phyloP scores from a whole-genome alignment of 2,888 invertebrate genomes.

The Papilio elwesi region DNA sequence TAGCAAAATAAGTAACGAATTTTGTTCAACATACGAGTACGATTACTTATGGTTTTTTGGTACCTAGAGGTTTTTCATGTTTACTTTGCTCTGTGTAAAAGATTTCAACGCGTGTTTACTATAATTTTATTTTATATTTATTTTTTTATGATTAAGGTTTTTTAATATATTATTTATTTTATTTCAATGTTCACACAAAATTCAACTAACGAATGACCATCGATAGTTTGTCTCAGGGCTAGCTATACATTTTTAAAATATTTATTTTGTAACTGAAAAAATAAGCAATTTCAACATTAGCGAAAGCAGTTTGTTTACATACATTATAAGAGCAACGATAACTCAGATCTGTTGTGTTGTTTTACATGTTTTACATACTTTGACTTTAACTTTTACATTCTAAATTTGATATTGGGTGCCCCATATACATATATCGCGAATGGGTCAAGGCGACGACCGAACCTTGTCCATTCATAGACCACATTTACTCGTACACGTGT shows the following conservation, averaged over 20 bases:
- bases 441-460: constrained; percentile 6
- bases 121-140: no score
- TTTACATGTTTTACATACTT: neutral
- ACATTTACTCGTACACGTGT: constrained; percentile 5
- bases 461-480: constrained; percentile 12
- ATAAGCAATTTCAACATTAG: no score
- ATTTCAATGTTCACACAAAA: neutral
- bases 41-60: no score
- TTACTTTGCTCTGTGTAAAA: neutral
- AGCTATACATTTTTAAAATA: neutral
- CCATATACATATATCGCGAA: neutral
- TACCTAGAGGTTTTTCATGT: neutral
- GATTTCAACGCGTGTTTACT: constrained; percentile 7
- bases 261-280: no score
- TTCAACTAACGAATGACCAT: neutral
- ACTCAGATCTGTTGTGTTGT: neutral
- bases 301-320: no score
- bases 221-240: neutral
- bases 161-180: no score
- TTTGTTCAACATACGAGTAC: neutral
- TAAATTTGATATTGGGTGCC: neutral
- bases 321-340: no score
- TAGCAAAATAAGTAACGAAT: constrained; percentile 1
- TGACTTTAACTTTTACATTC: neutral
- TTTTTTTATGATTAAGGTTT: no score